These are phyloP conservation scores for Cosmia trapezina DNA, from an alignment of 2,888 invertebrate species.

Conservation along the genomic window DNA sequence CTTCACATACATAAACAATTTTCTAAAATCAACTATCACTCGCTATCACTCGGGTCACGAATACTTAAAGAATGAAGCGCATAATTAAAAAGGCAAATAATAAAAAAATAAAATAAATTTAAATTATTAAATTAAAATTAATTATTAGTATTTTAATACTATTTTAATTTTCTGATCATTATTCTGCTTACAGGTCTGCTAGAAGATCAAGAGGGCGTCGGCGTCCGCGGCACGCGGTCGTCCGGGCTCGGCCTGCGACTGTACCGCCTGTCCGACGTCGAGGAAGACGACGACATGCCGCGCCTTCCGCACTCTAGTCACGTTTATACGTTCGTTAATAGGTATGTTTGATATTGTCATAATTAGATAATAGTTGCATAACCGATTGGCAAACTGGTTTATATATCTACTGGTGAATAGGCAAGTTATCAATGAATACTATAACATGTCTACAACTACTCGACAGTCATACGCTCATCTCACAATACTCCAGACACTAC, in stretches of 20 bases:
- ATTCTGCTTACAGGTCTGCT: slow-evolving; percentile 90
- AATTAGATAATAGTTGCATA: not conserved
- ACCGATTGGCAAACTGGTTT: not conserved
- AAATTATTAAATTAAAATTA: too few relatives aligned
- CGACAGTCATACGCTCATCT: not conserved
- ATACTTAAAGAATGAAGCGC: too few relatives aligned
- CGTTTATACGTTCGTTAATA: slow-evolving; percentile 96
- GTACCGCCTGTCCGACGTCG: slow-evolving; percentile 92
- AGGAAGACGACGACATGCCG: slow-evolving; percentile 94
- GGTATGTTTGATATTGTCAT: slow-evolving; percentile 69
- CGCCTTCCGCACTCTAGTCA: slow-evolving; percentile 94
- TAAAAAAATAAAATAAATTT: too few relatives aligned
- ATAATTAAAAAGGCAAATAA: too few relatives aligned
- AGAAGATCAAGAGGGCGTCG: slow-evolving; percentile 97
- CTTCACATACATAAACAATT: not conserved
- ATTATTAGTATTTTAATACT: too few relatives aligned
- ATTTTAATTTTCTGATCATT: too few relatives aligned
- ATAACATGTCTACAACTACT: not conserved
- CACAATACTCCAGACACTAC: not conserved
- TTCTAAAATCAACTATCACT: not conserved
- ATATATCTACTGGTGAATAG: not conserved
- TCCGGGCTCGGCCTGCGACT: slow-evolving; percentile 93
- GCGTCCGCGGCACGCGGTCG: slow-evolving; percentile 94
- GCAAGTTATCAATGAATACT: not conserved
- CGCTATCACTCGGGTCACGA: not conserved